Evolutionary conservation across 2,888 invertebrate genomes (phyloP), one percentile per base, ranked within the genome.

Genomic region (Synergus gifuensis): DNA sequence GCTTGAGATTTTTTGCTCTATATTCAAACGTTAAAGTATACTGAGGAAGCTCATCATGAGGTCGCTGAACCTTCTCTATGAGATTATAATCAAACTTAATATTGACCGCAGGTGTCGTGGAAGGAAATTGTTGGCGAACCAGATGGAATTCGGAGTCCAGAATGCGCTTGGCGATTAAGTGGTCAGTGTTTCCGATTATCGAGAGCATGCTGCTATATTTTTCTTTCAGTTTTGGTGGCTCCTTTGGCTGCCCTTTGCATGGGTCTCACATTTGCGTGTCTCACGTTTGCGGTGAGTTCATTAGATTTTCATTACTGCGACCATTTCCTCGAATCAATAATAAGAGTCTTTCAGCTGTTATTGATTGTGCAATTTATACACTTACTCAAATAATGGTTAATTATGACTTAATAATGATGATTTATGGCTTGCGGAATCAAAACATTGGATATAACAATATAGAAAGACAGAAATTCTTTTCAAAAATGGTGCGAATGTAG

Each of bases 91-190:
- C 28, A 16, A 49, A 7, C 2, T 28, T 28, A 16, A 28, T 49
- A 73, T 81, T 80, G 69, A 76, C 80, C 86, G 16, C 85, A 96
- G 96, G 94, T 95, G 87, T 93, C 94, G 85, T 96, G 95, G 95
- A 94, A 95, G 85, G 95, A 96, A 87, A 94, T 96, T 81, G 94
- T 96, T 78, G 96, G 95, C 4, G 96, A 96, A 92, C 96, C 96
- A 1, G 95, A 95, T 83, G 95, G 95, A 8, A 94, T 95, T 16
- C 93, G 95, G 76, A 95, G 95, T 87, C 95, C 96, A 8, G 95
- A 95, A 90, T 96, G 95, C 92, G 94, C 94, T 82, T 96, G 95
- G 96, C 93, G 94, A n/a, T 92, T 95, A 66, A 95, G 95, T 87
- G 93, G 94, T 87, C 93, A 93, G 77, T 95, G 95, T 89, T 96